Percentiles rank a stretch among this genome's conserved stretches.
These are phyloP conservation scores for Tipula lateralis DNA, from an alignment of 2,888 invertebrate genomes.

Conservation along the genomic window DNA sequence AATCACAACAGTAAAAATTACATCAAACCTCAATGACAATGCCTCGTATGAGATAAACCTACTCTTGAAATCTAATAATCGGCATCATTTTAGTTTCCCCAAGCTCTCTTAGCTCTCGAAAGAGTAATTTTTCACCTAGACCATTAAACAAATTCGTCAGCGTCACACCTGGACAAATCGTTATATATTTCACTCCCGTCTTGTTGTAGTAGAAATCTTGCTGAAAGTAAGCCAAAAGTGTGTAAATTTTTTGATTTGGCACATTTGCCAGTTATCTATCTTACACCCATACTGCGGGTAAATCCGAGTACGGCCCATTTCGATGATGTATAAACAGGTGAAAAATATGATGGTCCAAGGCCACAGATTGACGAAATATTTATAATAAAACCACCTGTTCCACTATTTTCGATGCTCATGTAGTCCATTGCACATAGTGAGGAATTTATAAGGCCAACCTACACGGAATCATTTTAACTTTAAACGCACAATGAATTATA, in stretches of 20 bases:
- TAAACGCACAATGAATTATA: no score
- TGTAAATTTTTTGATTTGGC: no score
- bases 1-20: neutral
- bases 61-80: neutral
- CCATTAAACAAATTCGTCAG: conserved; percentile 45
- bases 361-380: conserved; percentile 50
- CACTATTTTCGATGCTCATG: conserved; percentile 46
- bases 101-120: neutral
- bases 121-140: neutral
- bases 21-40: no score
- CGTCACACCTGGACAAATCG: conserved; percentile 54
- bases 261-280: no score
- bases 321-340: conserved; percentile 49
- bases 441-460: conserved; percentile 51
- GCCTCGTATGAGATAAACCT: no score
- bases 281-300: conserved; percentile 47
- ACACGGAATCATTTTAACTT: no score
- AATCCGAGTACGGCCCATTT: conserved; percentile 51
- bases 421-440: conserved; percentile 48
- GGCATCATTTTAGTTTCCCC: neutral
- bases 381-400: conserved; percentile 48
- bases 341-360: conserved; percentile 43
- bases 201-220: conserved; percentile 43
- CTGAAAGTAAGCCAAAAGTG: no score
- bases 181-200: conserved; percentile 53